Evolutionary conservation across 2,113 vertebrate species (phyloP).

Genomic region (Paradisaea rubra): DNA sequence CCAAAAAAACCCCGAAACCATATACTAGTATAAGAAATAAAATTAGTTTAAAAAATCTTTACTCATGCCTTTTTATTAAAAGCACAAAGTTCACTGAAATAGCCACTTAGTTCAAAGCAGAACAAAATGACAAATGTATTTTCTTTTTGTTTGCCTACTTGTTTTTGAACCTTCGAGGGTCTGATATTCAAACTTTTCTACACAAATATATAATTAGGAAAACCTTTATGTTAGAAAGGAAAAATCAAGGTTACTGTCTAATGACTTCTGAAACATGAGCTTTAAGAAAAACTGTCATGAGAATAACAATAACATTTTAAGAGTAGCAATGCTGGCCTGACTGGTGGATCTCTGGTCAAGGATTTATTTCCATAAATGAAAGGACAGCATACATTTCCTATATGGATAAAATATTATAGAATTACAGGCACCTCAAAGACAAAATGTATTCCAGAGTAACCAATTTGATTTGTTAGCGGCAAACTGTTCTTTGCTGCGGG

Average conservation of each 20-base stretch:
- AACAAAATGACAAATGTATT: neutral
- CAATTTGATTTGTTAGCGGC: neutral
- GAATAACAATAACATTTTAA: neutral
- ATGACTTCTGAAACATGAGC: neutral
- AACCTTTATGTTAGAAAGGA: neutral
- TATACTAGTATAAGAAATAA: neutral
- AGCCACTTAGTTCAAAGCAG: neutral
- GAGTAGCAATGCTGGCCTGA: neutral
- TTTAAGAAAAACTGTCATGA: neutral
- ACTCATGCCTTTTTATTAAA: neutral
- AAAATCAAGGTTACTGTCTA: neutral
- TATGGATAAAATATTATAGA: neutral
- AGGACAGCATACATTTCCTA: neutral
- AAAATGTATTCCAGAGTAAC: neutral
- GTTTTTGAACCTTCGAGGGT: neutral
- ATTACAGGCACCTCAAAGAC: neutral
- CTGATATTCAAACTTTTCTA: neutral
- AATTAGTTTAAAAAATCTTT: neutral
- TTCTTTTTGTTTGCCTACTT: neutral
- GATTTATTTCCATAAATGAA: neutral
- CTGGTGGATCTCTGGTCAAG: neutral
- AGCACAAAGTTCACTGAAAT: neutral
- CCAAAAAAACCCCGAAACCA: neutral
- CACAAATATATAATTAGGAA: neutral
- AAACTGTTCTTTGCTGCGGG: neutral